Base-by-base conservation (phyloP, 2,888 invertebrate genomes). In the Sarcophaga carnaria region DNA sequence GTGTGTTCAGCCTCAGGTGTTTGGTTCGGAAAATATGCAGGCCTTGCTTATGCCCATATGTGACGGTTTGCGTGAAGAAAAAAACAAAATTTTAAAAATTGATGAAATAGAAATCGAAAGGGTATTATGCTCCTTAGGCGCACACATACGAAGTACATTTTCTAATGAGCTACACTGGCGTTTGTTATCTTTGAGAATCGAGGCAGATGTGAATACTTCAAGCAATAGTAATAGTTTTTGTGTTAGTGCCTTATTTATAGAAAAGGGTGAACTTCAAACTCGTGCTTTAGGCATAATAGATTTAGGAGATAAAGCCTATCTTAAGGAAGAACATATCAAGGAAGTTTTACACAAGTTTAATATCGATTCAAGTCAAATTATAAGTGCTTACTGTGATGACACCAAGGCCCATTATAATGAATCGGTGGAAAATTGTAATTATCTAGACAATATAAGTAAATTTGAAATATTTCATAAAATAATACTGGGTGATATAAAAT, bases 321-420 rank as follows among this genome's bases (percentile, higher is more conserved):
- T 86, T n/a, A 54, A 25, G 2, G 82, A 80, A 47, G 64, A 69
- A 4, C 63, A 83, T 54, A 86, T 86, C 22, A 80, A 77, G 37
- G 69, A 72, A 11, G 62, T 86, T 60, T 63, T 83, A 45, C 62
- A 83, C 17, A 83, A 86, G 77, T 86, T 60, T 27, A 80, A 83
- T 37, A 86, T 86, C 59, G 83, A 86, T n/a, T 59, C 71, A 3
- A 86, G 80, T 64, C 86, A 86, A 74, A 77, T 86, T 22, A 60
- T 86, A 37, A 49, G 72, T 67, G 83, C 69, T 17, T 77, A 67
- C 25, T 86, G 83, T 76, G 77, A 86, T 27, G 25, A 83, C 59
- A 69, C 83, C 0, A 83, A 83, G 49, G 47, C 20, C 12, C 45
- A 62, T 4, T 69, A 69, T 67, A 20, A 59, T 4, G 54, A 49